A percentile compares a stretch with the other conserved stretches of the same genome.
These are phyloP conservation scores for Macrocentrus cingulum DNA, from an alignment of 1,140 invertebrate species.

Conservation along the genomic window DNA sequence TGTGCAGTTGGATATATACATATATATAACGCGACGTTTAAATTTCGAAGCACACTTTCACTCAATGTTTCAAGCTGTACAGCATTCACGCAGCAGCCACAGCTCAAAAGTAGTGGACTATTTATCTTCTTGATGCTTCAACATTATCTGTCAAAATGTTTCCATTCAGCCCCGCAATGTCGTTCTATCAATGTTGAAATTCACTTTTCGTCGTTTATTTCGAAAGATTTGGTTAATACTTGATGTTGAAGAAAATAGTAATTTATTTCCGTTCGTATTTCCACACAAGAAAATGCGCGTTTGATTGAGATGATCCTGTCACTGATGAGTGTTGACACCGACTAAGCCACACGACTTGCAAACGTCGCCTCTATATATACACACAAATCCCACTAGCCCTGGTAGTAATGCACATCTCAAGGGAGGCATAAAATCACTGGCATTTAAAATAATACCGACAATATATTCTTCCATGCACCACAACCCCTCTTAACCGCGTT, in stretches of 20 bases:
- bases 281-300: neutral
- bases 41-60: constrained; percentile 32
- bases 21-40: neutral
- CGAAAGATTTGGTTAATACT: too few relatives aligned
- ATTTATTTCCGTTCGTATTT: too few relatives aligned
- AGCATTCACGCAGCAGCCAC: neutral
- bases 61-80: constrained; percentile 28
- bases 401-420: constrained; percentile 31
- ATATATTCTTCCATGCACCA: too few relatives aligned
- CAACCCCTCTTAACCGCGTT: too few relatives aligned
- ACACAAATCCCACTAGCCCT: constrained; percentile 14
- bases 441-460: constrained; percentile 59
- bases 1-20: neutral
- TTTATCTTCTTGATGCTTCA: constrained; percentile 14
- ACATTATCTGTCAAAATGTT: neutral
- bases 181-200: too few relatives aligned
- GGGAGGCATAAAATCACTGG: constrained; percentile 57
- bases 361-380: constrained; percentile 41
- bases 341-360: constrained; percentile 36
- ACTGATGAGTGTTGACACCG: constrained; percentile 26
- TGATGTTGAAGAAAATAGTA: too few relatives aligned
- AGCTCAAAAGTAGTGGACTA: neutral
- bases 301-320: constrained; percentile 5
- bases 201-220: too few relatives aligned
- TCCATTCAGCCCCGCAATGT: neutral